These are phyloP conservation scores for Psammodynastes pulverulentus DNA, from an alignment of 2,113 vertebrate genomes.

Conservation along the genomic window DNA sequence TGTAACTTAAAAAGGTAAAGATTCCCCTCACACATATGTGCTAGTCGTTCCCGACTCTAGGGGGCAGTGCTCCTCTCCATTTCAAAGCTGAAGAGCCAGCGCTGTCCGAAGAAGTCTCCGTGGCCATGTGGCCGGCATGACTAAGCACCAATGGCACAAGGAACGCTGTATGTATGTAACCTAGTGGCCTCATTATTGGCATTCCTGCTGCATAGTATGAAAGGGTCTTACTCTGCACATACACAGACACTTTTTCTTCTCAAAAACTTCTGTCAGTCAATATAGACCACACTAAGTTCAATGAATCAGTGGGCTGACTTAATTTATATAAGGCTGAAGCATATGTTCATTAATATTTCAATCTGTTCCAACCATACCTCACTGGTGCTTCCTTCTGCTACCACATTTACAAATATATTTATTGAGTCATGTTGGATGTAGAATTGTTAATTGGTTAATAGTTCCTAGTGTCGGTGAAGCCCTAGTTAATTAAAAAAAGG, in stretches of 20 bases:
- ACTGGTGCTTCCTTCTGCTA: not conserved
- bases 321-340: not conserved
- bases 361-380: not conserved
- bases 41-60: too few relatives aligned
- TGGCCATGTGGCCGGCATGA: too few relatives aligned
- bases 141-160: too few relatives aligned
- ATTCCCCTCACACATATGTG: too few relatives aligned
- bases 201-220: not conserved
- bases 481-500: constrained; percentile 19
- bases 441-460: constrained; percentile 24
- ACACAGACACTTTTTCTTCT: not conserved
- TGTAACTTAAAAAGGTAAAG: too few relatives aligned
- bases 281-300: not conserved
- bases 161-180: not conserved
- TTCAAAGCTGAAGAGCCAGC: too few relatives aligned
- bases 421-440: not conserved
- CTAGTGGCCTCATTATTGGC: not conserved
- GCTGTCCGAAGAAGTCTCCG: too few relatives aligned
- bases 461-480: not conserved
- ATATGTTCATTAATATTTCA: not conserved
- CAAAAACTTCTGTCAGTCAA: not conserved
- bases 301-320: not conserved
- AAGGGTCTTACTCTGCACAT: not conserved
- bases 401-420: not conserved
- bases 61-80: too few relatives aligned